Evolutionary conservation across 1,140 invertebrate genomes (phyloP), one percentile per base, ranked within the genome.

Genomic region (Eriocheir sinensis): DNA sequence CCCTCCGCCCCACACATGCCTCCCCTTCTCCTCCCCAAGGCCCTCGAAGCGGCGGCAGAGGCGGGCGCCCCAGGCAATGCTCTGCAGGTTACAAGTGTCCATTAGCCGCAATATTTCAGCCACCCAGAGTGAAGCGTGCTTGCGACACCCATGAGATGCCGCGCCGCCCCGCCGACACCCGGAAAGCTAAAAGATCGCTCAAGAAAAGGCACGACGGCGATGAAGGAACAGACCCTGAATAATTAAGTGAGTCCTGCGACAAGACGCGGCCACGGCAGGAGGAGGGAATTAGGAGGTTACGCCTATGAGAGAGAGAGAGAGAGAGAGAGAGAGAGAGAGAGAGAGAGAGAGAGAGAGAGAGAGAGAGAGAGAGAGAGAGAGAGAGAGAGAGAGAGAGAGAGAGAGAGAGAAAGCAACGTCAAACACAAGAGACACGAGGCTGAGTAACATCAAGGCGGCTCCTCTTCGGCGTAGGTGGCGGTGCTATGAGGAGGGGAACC

Each of bases 71-170:
- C 8, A 41, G 83, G 83, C 83, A 86, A 86, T 34, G 32, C 83
- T 86, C 83, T 86, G 83, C 83, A 86, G 40, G 83, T 86, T 86
- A 41, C 83, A 86, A 86, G 83, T 86, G 83, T 40, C 83, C 83
- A 86, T 86, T 86, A 86, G 83, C 83, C 40, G 83, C 83, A 86
- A 86, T 86, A 86, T 86, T 86, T 86, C 83, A 86, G 40, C 83
- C 40, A 41, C 83, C 40, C 30, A 41, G 36, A 86, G 83, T 38
- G 83, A 86, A 41, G 83, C 21, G 34, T 38, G 83, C 83, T 41
- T 86, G 60, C 60, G 60, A 72, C 60, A 72, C 60, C 60, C 60
- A 72, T n/a, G 60, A 72, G 60, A 72, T n/a, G 60, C 60, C 17
- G 21, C 60, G 21, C 12, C 83, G 30, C 83, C 0, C 32, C 83